Evolutionary conservation across 1,140 invertebrate species (phyloP).

Genomic region (Pseudomyrmex cubaensis): DNA sequence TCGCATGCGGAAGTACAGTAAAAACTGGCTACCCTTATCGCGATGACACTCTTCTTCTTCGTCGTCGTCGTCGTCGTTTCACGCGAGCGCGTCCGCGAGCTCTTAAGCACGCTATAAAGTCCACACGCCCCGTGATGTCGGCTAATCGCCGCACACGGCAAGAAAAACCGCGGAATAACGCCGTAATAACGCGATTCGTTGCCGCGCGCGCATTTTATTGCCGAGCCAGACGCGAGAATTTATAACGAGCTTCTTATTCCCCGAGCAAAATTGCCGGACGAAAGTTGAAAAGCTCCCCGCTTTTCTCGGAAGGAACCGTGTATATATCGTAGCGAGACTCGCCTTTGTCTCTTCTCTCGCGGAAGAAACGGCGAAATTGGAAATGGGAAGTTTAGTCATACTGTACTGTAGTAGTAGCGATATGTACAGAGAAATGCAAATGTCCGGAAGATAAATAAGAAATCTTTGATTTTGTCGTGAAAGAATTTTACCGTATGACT

Average conservation of each 20-base stretch:
- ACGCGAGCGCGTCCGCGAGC: background rate
- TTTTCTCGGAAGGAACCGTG: background rate
- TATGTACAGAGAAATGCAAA: too few species aligned
- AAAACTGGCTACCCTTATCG: constrained; percentile 52
- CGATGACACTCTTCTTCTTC: constrained; percentile 8
- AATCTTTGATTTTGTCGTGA: too few species aligned
- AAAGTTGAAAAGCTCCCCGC: background rate
- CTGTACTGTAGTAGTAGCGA: too few species aligned
- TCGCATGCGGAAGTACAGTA: background rate
- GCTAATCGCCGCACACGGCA: constrained; percentile 27
- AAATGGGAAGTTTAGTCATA: too few species aligned
- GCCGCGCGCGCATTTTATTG: constrained; percentile 25
- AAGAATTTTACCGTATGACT: too few species aligned
- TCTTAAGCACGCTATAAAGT: constrained; percentile 38
- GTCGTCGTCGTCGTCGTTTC: constrained; percentile 1
- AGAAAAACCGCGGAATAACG: constrained; percentile 29
- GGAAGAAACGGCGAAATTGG: too few species aligned
- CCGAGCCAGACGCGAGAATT: constrained; percentile 43
- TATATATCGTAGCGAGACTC: too few species aligned
- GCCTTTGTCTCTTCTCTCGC: too few species aligned
- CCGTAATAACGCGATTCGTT: constrained; percentile 34
- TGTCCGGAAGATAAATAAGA: too few species aligned
- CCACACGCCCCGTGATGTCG: constrained; percentile 1
- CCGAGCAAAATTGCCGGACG: constrained; percentile 1
- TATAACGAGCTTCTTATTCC: constrained; percentile 49